These are phyloP conservation scores for Sinocyclocheilus grahami DNA, from an alignment of 2,113 vertebrate species.

Conservation along the genomic window DNA sequence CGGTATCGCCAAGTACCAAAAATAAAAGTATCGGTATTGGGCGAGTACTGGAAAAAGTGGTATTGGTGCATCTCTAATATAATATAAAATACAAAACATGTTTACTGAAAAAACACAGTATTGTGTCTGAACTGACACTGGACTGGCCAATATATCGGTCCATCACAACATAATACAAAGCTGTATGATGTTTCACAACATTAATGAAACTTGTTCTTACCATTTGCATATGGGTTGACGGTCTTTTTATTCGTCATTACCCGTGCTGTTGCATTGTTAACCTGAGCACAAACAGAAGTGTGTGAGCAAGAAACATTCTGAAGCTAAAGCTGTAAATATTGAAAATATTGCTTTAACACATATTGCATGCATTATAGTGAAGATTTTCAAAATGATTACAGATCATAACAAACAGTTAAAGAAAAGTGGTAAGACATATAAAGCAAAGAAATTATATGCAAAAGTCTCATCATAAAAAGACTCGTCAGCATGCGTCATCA, in stretches of 20 bases:
- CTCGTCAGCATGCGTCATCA: constrained; percentile 67
- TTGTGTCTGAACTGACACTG: too few relatives aligned
- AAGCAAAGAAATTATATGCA: constrained; percentile 85
- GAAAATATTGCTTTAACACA: constrained; percentile 23
- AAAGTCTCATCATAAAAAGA: constrained; percentile 74
- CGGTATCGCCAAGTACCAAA: too few relatives aligned
- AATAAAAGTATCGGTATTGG: too few relatives aligned
- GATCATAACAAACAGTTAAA: constrained; percentile 85
- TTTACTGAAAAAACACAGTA: too few relatives aligned
- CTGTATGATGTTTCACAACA: not conserved
- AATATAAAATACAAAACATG: too few relatives aligned
- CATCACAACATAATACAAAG: not conserved
- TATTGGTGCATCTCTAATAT: too few relatives aligned
- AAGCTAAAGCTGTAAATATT: not conserved
- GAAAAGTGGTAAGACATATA: constrained; percentile 80
- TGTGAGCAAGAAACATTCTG: constrained; percentile 61
- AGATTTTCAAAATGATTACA: constrained; percentile 73
- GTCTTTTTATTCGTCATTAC: constrained; percentile 99
- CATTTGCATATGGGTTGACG: constrained; percentile 96
- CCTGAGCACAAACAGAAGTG: constrained; percentile 85
- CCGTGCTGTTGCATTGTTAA: constrained; percentile 97
- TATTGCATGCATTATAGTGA: constrained; percentile 83
- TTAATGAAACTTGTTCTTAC: constrained; percentile 73
- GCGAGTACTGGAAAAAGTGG: too few relatives aligned
- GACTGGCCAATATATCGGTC: too few relatives aligned